These are phyloP conservation scores for Lophochroa leadbeateri DNA, from an alignment of 2,113 vertebrate species.

Conservation along the genomic window DNA sequence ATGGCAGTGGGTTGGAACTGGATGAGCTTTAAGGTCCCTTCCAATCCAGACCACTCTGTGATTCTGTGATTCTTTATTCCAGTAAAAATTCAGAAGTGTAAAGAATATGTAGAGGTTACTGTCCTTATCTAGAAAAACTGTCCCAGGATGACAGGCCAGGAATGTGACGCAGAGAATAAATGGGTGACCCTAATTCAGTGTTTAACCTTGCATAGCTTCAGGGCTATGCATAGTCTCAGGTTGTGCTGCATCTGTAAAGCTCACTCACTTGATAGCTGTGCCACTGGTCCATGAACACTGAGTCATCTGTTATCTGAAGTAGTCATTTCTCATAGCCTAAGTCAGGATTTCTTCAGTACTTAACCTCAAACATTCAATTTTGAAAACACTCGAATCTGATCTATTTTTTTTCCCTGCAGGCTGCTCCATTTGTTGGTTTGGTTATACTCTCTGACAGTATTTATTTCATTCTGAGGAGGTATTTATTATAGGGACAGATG, in stretches of 20 bases:
- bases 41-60: not conserved
- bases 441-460: not conserved
- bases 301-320: not conserved
- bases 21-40: not conserved
- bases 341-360: not conserved
- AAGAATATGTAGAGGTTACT: not conserved
- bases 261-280: not conserved
- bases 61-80: not conserved
- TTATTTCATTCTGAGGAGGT: not conserved
- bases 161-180: not conserved
- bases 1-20: not conserved
- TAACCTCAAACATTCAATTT: constrained; percentile 16
- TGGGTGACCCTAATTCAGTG: not conserved
- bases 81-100: not conserved
- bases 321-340: not conserved
- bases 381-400: not conserved
- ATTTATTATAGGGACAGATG: not conserved
- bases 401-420: not conserved
- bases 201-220: constrained; percentile 1
- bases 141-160: not conserved
- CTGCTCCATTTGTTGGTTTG: not conserved
- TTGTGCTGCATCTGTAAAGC: not conserved
- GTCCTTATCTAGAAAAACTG: not conserved
- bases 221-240: not conserved
- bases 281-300: not conserved